Percentiles rank a stretch among this genome's conserved stretches.
phyloP scores from a whole-genome alignment of 2,888 invertebrate species.

The Tetranychus truncatus region DNA sequence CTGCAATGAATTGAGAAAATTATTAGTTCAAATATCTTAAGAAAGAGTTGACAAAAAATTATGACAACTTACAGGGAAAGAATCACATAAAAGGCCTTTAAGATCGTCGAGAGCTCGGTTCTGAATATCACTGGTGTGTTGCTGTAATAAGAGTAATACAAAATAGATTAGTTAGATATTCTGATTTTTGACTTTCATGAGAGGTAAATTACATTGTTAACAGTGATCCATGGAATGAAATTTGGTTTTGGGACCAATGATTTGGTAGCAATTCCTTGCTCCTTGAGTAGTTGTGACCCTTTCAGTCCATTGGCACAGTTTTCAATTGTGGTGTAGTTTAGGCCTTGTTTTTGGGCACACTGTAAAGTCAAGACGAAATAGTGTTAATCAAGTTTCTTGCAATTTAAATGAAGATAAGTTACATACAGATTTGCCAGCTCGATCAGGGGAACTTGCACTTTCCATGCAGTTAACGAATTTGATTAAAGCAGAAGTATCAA shows the following conservation, averaged over 20 bases:
- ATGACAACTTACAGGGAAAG: not conserved
- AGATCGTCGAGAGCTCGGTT: not conserved
- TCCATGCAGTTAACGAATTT: constrained; percentile 11
- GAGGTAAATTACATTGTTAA: constrained; percentile 12
- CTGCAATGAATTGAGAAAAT: too few species aligned
- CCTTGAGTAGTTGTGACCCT: not conserved
- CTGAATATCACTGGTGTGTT: not conserved
- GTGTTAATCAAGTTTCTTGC: not conserved
- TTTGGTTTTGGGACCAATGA: constrained; percentile 17
- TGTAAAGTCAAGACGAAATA: not conserved
- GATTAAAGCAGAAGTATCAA: constrained; percentile 15
- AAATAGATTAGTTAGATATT: too few species aligned
- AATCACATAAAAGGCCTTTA: not conserved
- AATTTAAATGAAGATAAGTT: not conserved
- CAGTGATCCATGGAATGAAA: constrained; percentile 22
- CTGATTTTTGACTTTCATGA: too few species aligned
- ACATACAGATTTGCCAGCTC: not conserved
- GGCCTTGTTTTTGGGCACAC: not conserved
- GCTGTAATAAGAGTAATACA: not conserved
- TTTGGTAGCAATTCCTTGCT: not conserved
- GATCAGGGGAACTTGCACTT: not conserved
- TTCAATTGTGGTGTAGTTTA: not conserved
- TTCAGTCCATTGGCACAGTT: not conserved
- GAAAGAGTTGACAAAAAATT: too few species aligned
- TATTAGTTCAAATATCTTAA: too few species aligned